Conservation (phyloP, 2,113 vertebrate genomes). For the Epinephelus lanceolatus region DNA sequence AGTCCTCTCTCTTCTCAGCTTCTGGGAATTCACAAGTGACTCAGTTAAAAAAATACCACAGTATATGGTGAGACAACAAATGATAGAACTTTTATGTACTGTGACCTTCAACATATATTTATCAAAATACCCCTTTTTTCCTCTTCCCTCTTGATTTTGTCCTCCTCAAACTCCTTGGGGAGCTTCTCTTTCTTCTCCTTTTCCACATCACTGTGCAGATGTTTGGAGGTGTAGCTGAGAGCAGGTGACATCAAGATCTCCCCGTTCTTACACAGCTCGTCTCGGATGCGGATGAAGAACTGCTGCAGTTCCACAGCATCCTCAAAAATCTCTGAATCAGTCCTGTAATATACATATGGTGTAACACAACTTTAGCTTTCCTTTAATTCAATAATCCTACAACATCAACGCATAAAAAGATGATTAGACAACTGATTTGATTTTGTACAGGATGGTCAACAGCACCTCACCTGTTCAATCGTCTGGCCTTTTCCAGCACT, state of each 20-base stretch:
- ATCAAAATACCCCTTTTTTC: conserved; percentile 92
- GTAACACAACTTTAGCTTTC: neutral
- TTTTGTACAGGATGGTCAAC: neutral
- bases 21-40: conserved; percentile 83
- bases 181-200: conserved; percentile 98
- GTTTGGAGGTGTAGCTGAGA: conserved; percentile 97
- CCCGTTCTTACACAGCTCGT: conserved; percentile 98
- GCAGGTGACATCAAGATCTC: conserved; percentile 97
- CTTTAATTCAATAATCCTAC: neutral
- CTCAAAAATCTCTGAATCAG: conserved; percentile 98
- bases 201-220: conserved; percentile 96
- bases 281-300: conserved; percentile 97
- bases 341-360: conserved; percentile 82
- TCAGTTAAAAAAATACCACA: neutral
- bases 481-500: conserved; percentile 95
- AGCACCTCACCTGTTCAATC: conserved; percentile 91
- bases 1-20: conserved; percentile 96
- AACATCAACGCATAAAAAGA: neutral
- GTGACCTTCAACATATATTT: neutral
- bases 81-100: neutral
- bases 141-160: conserved; percentile 97
- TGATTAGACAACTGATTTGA: neutral
- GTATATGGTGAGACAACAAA: neutral
- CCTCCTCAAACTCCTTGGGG: conserved; percentile 96
- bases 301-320: conserved; percentile 98